Evolutionary conservation across 2,113 vertebrate species (phyloP).

Genomic region (Dasyurus viverrinus): DNA sequence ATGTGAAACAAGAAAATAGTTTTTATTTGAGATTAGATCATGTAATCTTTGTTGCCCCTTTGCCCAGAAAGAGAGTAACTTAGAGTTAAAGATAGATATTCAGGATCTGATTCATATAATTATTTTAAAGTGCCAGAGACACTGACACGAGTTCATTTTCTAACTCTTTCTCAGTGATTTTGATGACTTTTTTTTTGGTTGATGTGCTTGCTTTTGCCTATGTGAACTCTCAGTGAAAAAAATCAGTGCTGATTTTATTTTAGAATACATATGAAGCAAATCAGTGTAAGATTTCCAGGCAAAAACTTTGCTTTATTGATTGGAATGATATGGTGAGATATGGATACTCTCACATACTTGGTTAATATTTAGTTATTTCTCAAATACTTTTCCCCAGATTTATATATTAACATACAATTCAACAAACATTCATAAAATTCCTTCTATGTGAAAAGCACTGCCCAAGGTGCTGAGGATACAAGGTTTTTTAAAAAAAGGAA

Average conservation of each 20-base stretch:
- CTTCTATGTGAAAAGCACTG: not conserved
- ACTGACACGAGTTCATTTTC: constrained; percentile 27
- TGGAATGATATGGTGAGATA: not conserved
- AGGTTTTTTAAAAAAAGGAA: not conserved
- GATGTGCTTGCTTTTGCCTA: constrained; percentile 40
- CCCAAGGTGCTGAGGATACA: not conserved
- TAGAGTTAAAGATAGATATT: constrained; percentile 66
- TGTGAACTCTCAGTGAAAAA: constrained; percentile 38
- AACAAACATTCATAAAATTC: not conserved
- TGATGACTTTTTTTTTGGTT: constrained; percentile 45
- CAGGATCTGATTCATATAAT: constrained; percentile 58
- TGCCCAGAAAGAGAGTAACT: constrained; percentile 56
- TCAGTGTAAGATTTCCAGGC: not conserved
- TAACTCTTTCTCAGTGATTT: constrained; percentile 52
- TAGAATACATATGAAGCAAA: not conserved
- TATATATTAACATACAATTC: constrained; percentile 44
- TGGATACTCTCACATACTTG: not conserved
- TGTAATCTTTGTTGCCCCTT: constrained; percentile 46
- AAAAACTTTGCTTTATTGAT: constrained; percentile 25
- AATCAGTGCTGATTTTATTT: constrained; percentile 30
- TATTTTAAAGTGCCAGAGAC: constrained; percentile 48
- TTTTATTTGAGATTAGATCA: constrained; percentile 41
- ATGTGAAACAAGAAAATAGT: constrained; percentile 14
- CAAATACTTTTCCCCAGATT: constrained; percentile 35
- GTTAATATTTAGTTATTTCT: not conserved